These are phyloP conservation scores for Psix sp. DNA, from an alignment of 1,140 invertebrate genomes.

Conservation along the genomic window DNA sequence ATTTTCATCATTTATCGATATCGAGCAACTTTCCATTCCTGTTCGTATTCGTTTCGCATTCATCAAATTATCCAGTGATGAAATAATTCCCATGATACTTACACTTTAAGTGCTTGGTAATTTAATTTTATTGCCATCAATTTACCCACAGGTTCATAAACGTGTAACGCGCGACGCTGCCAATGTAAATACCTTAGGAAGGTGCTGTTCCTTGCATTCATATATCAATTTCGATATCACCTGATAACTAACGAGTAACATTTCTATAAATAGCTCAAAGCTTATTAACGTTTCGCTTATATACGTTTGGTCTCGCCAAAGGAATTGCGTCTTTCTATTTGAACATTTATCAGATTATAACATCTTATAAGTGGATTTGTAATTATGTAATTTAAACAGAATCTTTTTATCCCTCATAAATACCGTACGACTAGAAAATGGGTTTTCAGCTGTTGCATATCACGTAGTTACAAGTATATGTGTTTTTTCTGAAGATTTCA, in stretches of 20 bases:
- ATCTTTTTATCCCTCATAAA: too few species aligned
- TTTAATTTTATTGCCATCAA: slow-evolving; percentile 14
- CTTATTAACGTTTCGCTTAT: too few species aligned
- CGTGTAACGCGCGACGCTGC: not conserved
- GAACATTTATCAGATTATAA: too few species aligned
- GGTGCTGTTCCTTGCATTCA: not conserved
- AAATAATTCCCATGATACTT: slow-evolving; percentile 21
- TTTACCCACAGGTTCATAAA: slow-evolving; percentile 1
- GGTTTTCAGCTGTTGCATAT: too few species aligned
- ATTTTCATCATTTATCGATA: slow-evolving; percentile 32
- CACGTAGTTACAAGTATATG: too few species aligned
- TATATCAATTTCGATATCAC: slow-evolving; percentile 6
- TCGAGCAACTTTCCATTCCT: slow-evolving; percentile 19
- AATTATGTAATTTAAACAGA: too few species aligned
- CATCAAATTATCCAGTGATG: slow-evolving; percentile 27
- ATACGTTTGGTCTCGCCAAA: too few species aligned
- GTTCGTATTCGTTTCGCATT: slow-evolving; percentile 10
- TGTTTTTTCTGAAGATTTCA: too few species aligned
- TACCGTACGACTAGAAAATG: too few species aligned
- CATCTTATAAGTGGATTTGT: too few species aligned
- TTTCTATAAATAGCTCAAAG: not conserved
- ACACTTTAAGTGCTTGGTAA: slow-evolving; percentile 4
- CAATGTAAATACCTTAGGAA: slow-evolving; percentile 2
- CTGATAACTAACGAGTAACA: not conserved
- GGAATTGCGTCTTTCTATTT: too few species aligned